phyloP scores from a whole-genome alignment of 2,888 invertebrate species.

The Molorchus minor region DNA sequence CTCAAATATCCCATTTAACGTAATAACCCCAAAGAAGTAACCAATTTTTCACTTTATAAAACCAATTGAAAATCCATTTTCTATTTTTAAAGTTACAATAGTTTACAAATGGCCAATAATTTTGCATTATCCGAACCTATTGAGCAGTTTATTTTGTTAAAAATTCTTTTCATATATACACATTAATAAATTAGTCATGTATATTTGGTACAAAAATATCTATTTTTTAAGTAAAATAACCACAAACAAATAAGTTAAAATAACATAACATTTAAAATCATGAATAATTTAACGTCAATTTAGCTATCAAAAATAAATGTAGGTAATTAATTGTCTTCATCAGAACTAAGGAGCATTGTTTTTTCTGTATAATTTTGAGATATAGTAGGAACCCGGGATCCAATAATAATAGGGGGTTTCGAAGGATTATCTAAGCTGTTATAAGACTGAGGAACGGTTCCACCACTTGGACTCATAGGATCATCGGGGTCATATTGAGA shows the following conservation, averaged over 20 bases:
- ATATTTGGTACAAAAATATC: conserved; percentile 18
- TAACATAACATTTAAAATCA: background rate
- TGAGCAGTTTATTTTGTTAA: no score
- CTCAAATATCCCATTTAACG: no score
- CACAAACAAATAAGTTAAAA: background rate
- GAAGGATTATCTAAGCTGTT: conserved; percentile 55
- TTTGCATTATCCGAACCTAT: no score
- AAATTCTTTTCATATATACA: no score
- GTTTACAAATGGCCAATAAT: no score
- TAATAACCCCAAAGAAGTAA: no score
- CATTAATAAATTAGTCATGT: no score
- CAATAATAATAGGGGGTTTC: conserved; percentile 60
- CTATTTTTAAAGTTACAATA: no score
- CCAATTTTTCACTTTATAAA: no score
- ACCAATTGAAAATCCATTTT: no score
- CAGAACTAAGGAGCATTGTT: conserved; percentile 93
- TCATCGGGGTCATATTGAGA: conserved; percentile 77
- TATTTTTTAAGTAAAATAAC: conserved; percentile 7
- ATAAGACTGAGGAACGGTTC: conserved; percentile 56
- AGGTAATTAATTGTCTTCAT: conserved; percentile 74
- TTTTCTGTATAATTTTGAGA: conserved; percentile 93
- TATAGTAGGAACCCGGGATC: conserved; percentile 80
- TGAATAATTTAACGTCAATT: conserved; percentile 2
- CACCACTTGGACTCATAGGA: conserved; percentile 64
- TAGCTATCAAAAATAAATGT: background rate